Conservation (phyloP, 2,797 vertebrate species). For the Chloroceryle amazona region DNA sequence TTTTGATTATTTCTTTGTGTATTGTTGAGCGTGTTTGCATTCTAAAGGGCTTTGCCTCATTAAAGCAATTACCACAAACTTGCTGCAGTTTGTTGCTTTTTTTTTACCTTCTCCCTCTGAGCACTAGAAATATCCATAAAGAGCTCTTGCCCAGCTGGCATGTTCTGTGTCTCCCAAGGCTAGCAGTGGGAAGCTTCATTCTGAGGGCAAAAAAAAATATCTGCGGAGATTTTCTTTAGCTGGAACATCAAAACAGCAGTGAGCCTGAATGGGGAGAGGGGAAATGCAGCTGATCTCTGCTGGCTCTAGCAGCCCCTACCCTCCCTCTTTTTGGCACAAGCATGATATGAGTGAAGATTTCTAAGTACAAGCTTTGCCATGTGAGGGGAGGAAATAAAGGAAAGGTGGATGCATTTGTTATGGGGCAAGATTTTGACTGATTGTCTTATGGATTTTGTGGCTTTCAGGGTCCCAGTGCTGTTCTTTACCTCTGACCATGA, state of each 20-base stretch:
- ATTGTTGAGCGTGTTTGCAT: slow-evolving; percentile 80
- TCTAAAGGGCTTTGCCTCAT: slow-evolving; percentile 80
- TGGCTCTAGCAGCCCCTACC: neutral
- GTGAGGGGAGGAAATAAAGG: neutral
- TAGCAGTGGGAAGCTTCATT: slow-evolving; percentile 52
- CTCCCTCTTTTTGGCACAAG: neutral
- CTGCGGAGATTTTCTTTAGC: slow-evolving; percentile 6
- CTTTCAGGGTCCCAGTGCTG: neutral
- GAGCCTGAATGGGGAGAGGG: neutral
- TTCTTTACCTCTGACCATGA: neutral
- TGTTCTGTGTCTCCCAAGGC: slow-evolving; percentile 45
- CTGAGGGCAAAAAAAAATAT: neutral
- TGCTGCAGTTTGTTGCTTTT: slow-evolving; percentile 58
- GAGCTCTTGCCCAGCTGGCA: slow-evolving; percentile 56
- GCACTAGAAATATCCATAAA: slow-evolving; percentile 70
- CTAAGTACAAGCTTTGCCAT: neutral
- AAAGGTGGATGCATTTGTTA: neutral
- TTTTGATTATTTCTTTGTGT: slow-evolving; percentile 80
- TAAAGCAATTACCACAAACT: slow-evolving; percentile 80
- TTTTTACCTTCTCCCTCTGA: slow-evolving; percentile 33
- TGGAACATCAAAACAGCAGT: slow-evolving; percentile 30
- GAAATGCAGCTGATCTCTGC: neutral
- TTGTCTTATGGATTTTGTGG: neutral
- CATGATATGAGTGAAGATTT: neutral
- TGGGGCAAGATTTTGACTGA: neutral